Conservation (phyloP, 2,797 vertebrate species). For the Anguilla marmorata region DNA sequence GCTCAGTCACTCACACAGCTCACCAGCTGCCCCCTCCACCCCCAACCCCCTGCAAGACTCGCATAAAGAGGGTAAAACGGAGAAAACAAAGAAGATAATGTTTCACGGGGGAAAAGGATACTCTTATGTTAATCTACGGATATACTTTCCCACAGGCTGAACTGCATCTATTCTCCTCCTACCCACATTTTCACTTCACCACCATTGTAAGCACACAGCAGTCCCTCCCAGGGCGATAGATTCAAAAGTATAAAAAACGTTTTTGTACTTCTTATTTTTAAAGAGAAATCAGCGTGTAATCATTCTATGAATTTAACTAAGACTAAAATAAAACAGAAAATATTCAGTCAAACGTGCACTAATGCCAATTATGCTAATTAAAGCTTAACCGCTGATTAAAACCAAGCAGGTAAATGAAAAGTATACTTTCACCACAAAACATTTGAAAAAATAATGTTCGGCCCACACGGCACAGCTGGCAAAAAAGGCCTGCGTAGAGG, state of each 20-base stretch:
- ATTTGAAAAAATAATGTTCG: not conserved
- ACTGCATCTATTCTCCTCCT: not conserved
- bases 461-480: not conserved
- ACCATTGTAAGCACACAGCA: not conserved
- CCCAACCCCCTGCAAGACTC: not conserved
- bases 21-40: not conserved
- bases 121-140: constrained; percentile 14
- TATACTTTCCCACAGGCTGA: not conserved
- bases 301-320: not conserved
- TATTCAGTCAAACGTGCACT: not conserved
- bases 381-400: not conserved
- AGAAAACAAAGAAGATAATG: not conserved
- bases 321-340: not conserved
- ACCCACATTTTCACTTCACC: not conserved
- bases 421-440: not conserved
- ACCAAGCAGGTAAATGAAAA: not conserved
- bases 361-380: not conserved
- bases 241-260: constrained; percentile 5
- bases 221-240: not conserved
- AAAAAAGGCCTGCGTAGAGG: not conserved
- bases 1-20: not conserved
- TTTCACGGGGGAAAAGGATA: constrained; percentile 29
- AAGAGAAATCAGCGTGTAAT: too few species aligned
- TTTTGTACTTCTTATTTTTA: too few species aligned
- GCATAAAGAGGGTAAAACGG: not conserved